These are phyloP conservation scores for Pegea sp. DNA, from an alignment of 23 tunicate genomes.

Conservation along the genomic window DNA sequence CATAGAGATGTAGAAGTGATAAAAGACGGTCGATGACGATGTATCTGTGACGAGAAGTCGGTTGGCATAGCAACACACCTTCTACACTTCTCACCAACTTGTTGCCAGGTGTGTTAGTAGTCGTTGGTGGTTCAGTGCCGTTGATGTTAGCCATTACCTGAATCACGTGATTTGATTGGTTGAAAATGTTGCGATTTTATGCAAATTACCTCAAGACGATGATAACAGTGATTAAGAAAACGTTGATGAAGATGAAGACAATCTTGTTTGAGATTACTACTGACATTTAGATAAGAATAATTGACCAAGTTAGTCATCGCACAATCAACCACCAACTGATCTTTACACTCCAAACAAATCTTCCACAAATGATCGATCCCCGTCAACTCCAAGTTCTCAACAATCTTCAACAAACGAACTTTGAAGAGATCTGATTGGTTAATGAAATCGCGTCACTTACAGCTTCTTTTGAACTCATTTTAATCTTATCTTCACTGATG, in stretches of 20 bases:
- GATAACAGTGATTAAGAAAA: constrained; percentile 60
- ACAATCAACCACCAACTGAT: constrained; percentile 17
- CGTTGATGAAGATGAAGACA: constrained; percentile 15
- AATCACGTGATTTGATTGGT: no score
- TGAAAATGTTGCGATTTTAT: neutral
- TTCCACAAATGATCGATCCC: constrained; percentile 63
- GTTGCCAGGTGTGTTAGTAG: no score
- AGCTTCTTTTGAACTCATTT: constrained; percentile 9
- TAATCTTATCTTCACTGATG: constrained; percentile 37
- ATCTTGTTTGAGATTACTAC: constrained; percentile 38
- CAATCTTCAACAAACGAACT: no score
- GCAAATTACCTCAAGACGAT: constrained; percentile 30
- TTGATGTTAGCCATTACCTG: no score
- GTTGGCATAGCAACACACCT: no score
- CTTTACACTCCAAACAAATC: constrained; percentile 52
- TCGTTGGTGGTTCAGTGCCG: no score
- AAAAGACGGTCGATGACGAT: constrained; percentile 45
- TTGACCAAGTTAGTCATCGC: constrained; percentile 29
- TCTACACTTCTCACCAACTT: no score
- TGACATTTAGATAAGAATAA: constrained; percentile 35
- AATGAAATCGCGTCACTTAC: constrained; percentile 6
- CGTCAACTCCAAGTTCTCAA: constrained; percentile 43
- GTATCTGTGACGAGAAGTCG: constrained; percentile 11
- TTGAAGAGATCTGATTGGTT: no score
- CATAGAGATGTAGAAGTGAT: constrained; percentile 25